These are phyloP conservation scores for Gambusia holbrooki DNA, from an alignment of 2,113 vertebrate genomes.

Conservation along the genomic window DNA sequence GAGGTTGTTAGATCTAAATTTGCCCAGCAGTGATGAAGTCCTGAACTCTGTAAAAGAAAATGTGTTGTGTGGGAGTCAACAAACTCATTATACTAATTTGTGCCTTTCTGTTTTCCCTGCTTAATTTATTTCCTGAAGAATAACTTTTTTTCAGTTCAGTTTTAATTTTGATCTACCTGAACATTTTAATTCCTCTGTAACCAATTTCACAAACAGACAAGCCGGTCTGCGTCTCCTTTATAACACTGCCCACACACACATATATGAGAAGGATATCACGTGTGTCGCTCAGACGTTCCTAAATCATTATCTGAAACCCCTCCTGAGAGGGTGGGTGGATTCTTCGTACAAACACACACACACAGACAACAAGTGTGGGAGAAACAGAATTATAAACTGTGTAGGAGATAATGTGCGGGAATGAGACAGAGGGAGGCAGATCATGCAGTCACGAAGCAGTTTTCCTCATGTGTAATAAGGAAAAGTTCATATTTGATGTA, in stretches of 20 bases:
- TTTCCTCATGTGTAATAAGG: conserved; percentile 34
- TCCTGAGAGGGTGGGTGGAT: conserved; percentile 77
- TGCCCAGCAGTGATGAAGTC: neutral
- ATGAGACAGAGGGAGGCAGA: conserved; percentile 17
- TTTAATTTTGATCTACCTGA: conserved; percentile 9
- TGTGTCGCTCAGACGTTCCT: conserved; percentile 70
- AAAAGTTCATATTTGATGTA: conserved; percentile 29
- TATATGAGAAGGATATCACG: conserved; percentile 61
- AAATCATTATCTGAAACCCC: conserved; percentile 79
- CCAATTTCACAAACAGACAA: conserved; percentile 13
- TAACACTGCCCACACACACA: conserved; percentile 67
- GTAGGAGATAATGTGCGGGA: conserved; percentile 51
- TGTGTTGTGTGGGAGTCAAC: conserved; percentile 20
- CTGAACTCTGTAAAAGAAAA: conserved; percentile 15
- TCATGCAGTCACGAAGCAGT: conserved; percentile 62
- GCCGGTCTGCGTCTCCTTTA: conserved; percentile 53
- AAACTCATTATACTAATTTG: conserved; percentile 17
- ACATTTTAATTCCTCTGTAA: conserved; percentile 18
- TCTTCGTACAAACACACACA: conserved; percentile 47
- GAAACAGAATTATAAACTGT: conserved; percentile 52
- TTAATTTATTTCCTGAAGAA: conserved; percentile 2
- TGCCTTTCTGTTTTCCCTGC: neutral
- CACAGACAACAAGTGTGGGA: conserved; percentile 68
- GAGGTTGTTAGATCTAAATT: neutral
- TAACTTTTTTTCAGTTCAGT: neutral